Conservation (phyloP, 2,113 vertebrate species). For the Strix uralensis region DNA sequence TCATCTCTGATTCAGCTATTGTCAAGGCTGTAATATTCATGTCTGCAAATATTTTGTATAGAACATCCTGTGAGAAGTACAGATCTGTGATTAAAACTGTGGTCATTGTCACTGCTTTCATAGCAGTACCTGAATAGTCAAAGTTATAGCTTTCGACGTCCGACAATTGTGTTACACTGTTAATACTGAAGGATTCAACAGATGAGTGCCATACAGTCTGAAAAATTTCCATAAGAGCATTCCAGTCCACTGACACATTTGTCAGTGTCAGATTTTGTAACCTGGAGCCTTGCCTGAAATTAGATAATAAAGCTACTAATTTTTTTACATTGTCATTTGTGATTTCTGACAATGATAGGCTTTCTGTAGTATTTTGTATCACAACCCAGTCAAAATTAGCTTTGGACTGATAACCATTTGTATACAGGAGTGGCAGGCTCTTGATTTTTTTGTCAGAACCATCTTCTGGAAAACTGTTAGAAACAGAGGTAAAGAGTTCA, state of each 20-base stretch:
- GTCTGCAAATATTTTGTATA: conserved; percentile 81
- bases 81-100: conserved; percentile 4
- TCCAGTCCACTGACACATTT: conserved; percentile 72
- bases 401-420: conserved; percentile 47
- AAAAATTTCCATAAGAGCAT: conserved; percentile 11
- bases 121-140: conserved; percentile 4
- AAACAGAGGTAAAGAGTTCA: conserved; percentile 29
- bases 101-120: conserved; percentile 70
- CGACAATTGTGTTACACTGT: background rate
- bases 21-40: conserved; percentile 76
- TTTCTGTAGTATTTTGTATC: conserved; percentile 53
- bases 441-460: conserved; percentile 45
- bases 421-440: conserved; percentile 41
- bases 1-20: conserved; percentile 66
- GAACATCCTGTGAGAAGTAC: conserved; percentile 67
- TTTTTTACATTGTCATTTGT: background rate
- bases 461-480: conserved; percentile 20
- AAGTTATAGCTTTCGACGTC: fast-evolving
- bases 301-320: background rate
- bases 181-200: conserved; percentile 59
- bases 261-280: conserved; percentile 71
- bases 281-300: background rate
- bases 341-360: conserved; percentile 74
- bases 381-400: background rate
- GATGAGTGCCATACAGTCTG: conserved; percentile 69